Conservation (phyloP, 1,140 invertebrate genomes). For the Caenorhabditis tropicalis region DNA sequence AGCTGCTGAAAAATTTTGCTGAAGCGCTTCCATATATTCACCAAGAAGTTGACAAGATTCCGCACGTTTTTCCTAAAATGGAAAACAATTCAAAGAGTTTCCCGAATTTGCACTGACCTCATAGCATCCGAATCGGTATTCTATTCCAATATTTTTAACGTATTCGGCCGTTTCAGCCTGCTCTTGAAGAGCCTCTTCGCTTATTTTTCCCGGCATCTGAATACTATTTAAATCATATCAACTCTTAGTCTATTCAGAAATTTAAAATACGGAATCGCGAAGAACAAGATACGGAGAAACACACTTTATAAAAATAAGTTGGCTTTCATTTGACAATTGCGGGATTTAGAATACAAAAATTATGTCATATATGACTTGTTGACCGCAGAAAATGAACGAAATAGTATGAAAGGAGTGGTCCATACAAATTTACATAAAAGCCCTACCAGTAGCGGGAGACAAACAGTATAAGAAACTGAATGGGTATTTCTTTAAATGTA, state of each 20-base stretch:
- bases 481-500: conserved; percentile 5
- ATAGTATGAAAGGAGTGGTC: background rate
- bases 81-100: conserved; percentile 42
- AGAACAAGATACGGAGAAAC: background rate
- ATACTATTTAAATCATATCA: background rate
- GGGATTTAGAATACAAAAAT: background rate
- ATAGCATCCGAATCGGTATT: conserved; percentile 70
- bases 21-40: conserved; percentile 67
- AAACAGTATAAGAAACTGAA: conserved; percentile 10
- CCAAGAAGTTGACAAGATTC: conserved; percentile 69
- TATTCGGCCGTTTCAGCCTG: conserved; percentile 67
- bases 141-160: conserved; percentile 71
- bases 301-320: too few species aligned
- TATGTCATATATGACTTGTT: background rate
- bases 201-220: conserved; percentile 44
- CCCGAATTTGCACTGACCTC: conserved; percentile 52
- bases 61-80: conserved; percentile 69
- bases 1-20: conserved; percentile 62
- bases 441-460: conserved; percentile 36
- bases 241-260: background rate
- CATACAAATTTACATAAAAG: background rate
- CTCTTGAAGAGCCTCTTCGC: conserved; percentile 55
- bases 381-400: background rate
- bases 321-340: conserved; percentile 23
- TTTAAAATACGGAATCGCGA: background rate